Percentiles rank a stretch among this genome's conserved stretches.
These are phyloP conservation scores for Melieria omissa DNA, from an alignment of 2,888 invertebrate species.

Conservation along the genomic window DNA sequence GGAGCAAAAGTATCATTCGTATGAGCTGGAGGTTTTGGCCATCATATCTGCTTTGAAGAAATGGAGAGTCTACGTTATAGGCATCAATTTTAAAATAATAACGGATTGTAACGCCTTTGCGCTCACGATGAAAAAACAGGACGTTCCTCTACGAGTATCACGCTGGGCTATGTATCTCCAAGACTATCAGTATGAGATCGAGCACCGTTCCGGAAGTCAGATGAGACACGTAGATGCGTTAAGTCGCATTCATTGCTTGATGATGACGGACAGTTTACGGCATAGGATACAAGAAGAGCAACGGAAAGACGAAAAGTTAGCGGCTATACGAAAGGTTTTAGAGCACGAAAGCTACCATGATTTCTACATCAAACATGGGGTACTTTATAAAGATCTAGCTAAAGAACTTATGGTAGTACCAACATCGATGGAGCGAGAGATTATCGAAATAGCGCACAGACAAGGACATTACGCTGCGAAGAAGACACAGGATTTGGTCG, in stretches of 20 bases:
- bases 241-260: conserved; percentile 1
- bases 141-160: conserved; percentile 25
- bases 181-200: too few species aligned
- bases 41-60: conserved; percentile 19
- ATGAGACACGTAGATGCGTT: conserved; percentile 3
- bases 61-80: conserved; percentile 21
- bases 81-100: conserved; percentile 19
- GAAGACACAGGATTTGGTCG: neutral
- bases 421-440: too few species aligned
- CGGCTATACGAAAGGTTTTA: conserved; percentile 1
- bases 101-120: conserved; percentile 49
- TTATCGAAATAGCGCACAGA: too few species aligned
- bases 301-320: neutral
- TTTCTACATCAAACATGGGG: conserved; percentile 8
- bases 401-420: neutral
- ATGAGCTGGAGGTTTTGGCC: conserved; percentile 20
- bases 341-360: conserved; percentile 8
- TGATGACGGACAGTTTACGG: neutral
- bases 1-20: too few species aligned
- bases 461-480: too few species aligned
- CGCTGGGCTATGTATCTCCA: too few species aligned
- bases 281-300: conserved; percentile 3
- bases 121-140: conserved; percentile 53
- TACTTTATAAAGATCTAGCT: conserved; percentile 4
- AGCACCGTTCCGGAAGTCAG: neutral